Evolutionary conservation across 2,888 invertebrate species (phyloP).

Genomic region (Pinctada fucata): DNA sequence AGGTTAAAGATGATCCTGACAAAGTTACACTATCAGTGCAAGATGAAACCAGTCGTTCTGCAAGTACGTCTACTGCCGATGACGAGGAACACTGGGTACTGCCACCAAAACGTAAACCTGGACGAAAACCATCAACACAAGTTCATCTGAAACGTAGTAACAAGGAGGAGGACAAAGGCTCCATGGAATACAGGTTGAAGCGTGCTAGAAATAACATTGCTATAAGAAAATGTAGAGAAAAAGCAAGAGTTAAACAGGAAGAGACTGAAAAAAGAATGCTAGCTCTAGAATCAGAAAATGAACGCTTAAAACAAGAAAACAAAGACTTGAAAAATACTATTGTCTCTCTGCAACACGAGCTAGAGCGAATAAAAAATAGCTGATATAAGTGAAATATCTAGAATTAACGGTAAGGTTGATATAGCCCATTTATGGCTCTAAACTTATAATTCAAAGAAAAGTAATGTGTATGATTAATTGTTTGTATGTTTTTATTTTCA

Average conservation of each 20-base stretch:
- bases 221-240: constrained; percentile 95
- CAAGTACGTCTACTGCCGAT: background rate
- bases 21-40: background rate
- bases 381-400: too few relatives aligned
- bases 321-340: constrained; percentile 90
- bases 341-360: constrained; percentile 84
- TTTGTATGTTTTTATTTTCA: too few relatives aligned
- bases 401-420: too few relatives aligned
- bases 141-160: constrained; percentile 9
- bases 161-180: constrained; percentile 75
- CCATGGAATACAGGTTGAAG: constrained; percentile 92
- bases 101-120: constrained; percentile 6
- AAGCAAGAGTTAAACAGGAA: constrained; percentile 94
- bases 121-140: constrained; percentile 5
- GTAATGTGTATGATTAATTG: too few relatives aligned
- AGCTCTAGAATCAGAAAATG: constrained; percentile 92
- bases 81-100: background rate
- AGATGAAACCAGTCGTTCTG: background rate
- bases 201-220: constrained; percentile 97
- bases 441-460: too few relatives aligned
- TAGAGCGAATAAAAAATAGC: background rate
- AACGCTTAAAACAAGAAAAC: constrained; percentile 91
- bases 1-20: too few relatives aligned
- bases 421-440: too few relatives aligned
- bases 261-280: constrained; percentile 97